Evolutionary conservation across 2,113 vertebrate species (phyloP), one percentile per base, ranked within the genome.

Genomic region (Procapra przewalskii): DNA sequence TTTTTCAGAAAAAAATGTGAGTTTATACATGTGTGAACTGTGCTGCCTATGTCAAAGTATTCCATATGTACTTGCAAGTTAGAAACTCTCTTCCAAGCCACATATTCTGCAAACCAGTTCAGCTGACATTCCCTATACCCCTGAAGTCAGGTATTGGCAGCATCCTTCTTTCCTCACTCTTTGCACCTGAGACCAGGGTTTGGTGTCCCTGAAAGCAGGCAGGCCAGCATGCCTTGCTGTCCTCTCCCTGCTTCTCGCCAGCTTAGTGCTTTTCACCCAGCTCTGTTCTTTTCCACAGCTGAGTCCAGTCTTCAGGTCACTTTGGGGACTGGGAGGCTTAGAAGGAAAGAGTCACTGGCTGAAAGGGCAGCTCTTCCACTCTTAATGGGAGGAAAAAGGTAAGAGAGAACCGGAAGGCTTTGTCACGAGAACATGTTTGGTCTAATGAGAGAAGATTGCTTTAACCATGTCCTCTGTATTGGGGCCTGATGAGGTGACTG

Each of bases 1-100:
- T 67, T 81, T 91, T 94, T 62, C 54, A 83, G 60, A n/a, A 67
- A 67, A 96, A 92, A 54, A 23, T 40, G 5, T 52, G 27, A 80
- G 25, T 43, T n/a, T 71, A 27, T n/a, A 10, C 36, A 36, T 75
- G 43, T 59, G 14, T 27, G n/a, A 88, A 48, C n/a, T 25, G 4
- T 43, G n/a, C 36, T 43, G 23, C 27, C 67, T 92, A 36, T 89
- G n/a, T 79, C 10, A 15, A 90, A 67, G 48, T 86, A 48, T 91
- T 62, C 93, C n/a, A 21, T 43, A 12, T 31, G 29, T 93, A 2
- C 12, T 7, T 88, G 7, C 60, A 91, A 29, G 60, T 90, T 31
- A 31, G 45, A 55, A 86, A 21, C 29, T 52, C 52, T 27, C 2
- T 81, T 14, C 10, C 10, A 29, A 77, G n/a, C 45, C 25, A 11